Evolutionary conservation across 2,888 invertebrate species (phyloP).

Genomic region (Orthonevra nobilis): DNA sequence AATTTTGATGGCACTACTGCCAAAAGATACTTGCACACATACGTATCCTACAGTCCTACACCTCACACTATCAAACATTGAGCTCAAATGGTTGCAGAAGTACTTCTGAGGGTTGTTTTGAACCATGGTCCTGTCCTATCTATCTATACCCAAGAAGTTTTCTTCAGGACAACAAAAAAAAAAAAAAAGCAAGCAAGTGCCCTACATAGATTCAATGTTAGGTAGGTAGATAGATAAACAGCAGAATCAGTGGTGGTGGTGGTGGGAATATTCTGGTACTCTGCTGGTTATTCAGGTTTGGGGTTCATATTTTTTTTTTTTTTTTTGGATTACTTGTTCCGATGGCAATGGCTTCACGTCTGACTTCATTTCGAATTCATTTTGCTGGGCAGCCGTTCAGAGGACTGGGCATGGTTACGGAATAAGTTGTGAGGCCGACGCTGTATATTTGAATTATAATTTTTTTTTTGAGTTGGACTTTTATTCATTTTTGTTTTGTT

Average conservation of each 20-base stretch:
- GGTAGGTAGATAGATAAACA: slow-evolving; percentile 48
- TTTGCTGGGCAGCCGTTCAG: slow-evolving; percentile 27
- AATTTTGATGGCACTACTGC: slow-evolving; percentile 40
- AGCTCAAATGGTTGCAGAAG: slow-evolving; percentile 22
- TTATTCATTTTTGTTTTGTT: slow-evolving; percentile 35
- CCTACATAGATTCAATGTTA: slow-evolving; percentile 27
- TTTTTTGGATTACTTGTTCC: slow-evolving; percentile 2
- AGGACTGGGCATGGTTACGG: slow-evolving; percentile 42
- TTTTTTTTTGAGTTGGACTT: slow-evolving; percentile 31
- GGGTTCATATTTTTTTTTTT: slow-evolving; percentile 5
- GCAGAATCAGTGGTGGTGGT: slow-evolving; percentile 24
- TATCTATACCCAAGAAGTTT: slow-evolving; percentile 38
- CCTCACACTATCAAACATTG: slow-evolving; percentile 1
- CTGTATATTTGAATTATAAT: slow-evolving; percentile 8
- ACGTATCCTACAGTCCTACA: slow-evolving; percentile 1
- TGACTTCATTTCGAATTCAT: slow-evolving; percentile 64
- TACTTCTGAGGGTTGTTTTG: slow-evolving; percentile 45
- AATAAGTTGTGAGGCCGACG: slow-evolving; percentile 38
- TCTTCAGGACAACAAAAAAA: background rate
- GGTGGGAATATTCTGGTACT: slow-evolving; percentile 31
- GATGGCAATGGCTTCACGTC: slow-evolving; percentile 55
- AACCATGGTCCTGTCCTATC: slow-evolving; percentile 12
- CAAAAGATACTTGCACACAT: slow-evolving; percentile 35
- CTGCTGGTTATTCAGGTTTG: slow-evolving; percentile 59
- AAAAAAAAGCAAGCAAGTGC: slow-evolving; percentile 19